Percentiles rank a stretch among this genome's conserved stretches.
Conservation (phyloP, 35 echinoderm and acorn worm species). For the Apostichopus parvimensis region DNA sequence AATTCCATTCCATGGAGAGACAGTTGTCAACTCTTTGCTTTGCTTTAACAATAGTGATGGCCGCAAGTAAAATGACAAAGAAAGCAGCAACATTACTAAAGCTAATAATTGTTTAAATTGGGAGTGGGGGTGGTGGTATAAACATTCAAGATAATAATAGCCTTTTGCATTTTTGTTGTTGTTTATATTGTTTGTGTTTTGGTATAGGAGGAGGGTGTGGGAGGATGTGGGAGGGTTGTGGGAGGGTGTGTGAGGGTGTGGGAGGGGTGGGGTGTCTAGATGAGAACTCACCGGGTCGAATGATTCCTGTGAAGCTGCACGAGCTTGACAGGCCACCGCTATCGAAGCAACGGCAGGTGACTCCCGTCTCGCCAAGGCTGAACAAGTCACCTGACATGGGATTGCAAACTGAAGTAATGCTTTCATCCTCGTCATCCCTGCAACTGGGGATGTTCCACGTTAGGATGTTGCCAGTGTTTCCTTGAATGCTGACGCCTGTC, state of each 20-base stretch:
- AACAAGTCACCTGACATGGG: neutral
- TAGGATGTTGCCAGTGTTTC: neutral
- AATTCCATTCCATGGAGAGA: too few relatives aligned
- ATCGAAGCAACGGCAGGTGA: slow-evolving; percentile 3
- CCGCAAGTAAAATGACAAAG: too few relatives aligned
- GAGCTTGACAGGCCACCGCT: neutral
- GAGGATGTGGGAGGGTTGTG: neutral
- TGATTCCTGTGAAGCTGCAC: neutral
- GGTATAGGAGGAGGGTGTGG: too few relatives aligned
- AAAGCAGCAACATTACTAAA: too few relatives aligned
- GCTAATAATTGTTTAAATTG: too few relatives aligned
- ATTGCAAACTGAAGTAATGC: neutral
- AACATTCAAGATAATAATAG: too few relatives aligned
- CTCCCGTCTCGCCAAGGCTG: neutral
- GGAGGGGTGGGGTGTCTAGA: neutral
- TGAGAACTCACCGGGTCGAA: neutral
- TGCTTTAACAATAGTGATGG: too few relatives aligned
- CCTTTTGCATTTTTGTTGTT: too few relatives aligned
- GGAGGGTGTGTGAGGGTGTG: neutral
- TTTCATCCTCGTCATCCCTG: neutral
- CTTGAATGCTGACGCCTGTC: neutral
- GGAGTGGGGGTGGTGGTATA: too few relatives aligned
- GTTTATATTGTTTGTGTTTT: too few relatives aligned
- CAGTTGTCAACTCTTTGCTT: too few relatives aligned
- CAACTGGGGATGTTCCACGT: neutral